Conservation (phyloP, 2,888 invertebrate species). For the Pachydiplax longipennis region DNA sequence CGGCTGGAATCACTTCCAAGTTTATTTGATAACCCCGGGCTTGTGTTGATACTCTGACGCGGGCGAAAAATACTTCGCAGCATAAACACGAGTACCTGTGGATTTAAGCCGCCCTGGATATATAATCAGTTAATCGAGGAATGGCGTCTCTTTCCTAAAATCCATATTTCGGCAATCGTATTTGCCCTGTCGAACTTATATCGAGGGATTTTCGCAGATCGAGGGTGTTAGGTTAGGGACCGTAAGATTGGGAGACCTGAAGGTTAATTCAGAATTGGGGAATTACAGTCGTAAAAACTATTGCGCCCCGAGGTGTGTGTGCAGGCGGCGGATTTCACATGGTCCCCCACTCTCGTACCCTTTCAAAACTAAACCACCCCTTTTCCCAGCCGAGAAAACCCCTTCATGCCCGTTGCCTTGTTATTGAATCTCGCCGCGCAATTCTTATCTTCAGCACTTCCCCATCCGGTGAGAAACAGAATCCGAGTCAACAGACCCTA, state of each 20-base stretch:
- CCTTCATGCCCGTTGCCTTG: not conserved
- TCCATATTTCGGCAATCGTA: not conserved
- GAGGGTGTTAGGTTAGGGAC: not conserved
- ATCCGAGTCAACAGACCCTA: conserved; percentile 23
- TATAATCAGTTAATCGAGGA: not conserved
- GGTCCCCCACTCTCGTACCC: not conserved
- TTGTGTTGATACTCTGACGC: not conserved
- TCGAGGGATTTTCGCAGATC: not conserved
- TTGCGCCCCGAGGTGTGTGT: conserved; percentile 29
- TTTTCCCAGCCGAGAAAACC: not conserved
- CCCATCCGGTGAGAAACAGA: conserved; percentile 13
- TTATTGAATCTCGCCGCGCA: conserved; percentile 37
- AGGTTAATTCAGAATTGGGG: not conserved
- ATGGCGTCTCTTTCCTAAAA: not conserved
- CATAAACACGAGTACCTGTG: not conserved
- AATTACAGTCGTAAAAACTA: conserved; percentile 27
- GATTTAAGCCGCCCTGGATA: not conserved
- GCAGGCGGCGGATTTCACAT: conserved; percentile 32
- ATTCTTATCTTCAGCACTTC: conserved; percentile 12
- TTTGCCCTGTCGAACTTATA: not conserved
- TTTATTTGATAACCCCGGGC: not conserved
- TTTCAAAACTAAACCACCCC: not conserved
- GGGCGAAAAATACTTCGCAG: not conserved
- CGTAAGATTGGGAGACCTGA: not conserved
- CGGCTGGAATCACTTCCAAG: not conserved